Evolutionary conservation across 2,888 invertebrate species (phyloP).

Genomic region (Listrodromus nycthemerus): DNA sequence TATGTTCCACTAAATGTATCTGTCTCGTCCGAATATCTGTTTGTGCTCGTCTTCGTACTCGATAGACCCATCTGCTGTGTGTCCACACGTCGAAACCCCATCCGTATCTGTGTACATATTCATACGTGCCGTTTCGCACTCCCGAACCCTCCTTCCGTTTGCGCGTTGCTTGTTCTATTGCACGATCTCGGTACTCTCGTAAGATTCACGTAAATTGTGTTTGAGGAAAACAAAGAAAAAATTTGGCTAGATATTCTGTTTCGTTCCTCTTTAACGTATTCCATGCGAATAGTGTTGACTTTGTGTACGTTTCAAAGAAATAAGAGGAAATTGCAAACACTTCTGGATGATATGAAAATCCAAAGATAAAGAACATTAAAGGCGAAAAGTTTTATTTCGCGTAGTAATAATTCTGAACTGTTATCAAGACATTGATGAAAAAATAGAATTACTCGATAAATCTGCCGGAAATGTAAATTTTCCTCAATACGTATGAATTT

Average conservation of each 20-base stretch:
- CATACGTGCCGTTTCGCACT: slow-evolving; percentile 46
- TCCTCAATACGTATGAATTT: too few relatives aligned
- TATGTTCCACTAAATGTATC: slow-evolving; percentile 61
- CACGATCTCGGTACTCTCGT: slow-evolving; percentile 29
- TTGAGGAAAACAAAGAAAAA: background rate
- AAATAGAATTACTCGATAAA: too few relatives aligned
- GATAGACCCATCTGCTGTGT: slow-evolving; percentile 58
- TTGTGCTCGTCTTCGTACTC: slow-evolving; percentile 60
- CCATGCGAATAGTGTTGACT: too few relatives aligned
- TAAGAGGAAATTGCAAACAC: too few relatives aligned
- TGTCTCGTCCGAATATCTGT: slow-evolving; percentile 56
- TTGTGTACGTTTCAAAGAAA: too few relatives aligned
- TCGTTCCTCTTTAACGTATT: slow-evolving; percentile 13
- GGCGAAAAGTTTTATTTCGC: too few relatives aligned
- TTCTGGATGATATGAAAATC: too few relatives aligned
- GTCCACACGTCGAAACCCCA: slow-evolving; percentile 50
- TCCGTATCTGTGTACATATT: slow-evolving; percentile 50
- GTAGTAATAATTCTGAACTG: too few relatives aligned
- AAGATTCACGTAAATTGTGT: slow-evolving; percentile 1
- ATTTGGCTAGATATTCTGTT: slow-evolving; percentile 24
- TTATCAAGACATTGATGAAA: too few relatives aligned
- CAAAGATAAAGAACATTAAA: too few relatives aligned
- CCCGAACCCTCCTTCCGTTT: slow-evolving; percentile 14
- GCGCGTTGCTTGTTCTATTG: slow-evolving; percentile 39
- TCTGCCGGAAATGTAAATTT: too few relatives aligned